Percentiles rank a stretch among this genome's conserved stretches.
phyloP scores from a whole-genome alignment of 2,888 invertebrate genomes.

The Matsumyia berberina region DNA sequence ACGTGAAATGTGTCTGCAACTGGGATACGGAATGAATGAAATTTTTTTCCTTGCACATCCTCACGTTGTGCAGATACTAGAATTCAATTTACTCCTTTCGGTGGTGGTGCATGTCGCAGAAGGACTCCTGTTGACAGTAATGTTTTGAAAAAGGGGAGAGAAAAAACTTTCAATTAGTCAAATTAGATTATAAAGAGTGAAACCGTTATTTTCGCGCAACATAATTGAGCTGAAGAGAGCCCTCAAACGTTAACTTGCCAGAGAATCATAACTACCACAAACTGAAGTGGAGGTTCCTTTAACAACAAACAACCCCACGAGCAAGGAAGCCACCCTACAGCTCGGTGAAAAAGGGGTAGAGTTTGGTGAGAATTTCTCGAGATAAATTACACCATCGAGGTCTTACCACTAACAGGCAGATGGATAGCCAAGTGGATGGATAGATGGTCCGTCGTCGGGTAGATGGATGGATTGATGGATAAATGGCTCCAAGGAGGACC shows the following conservation, averaged over 20 bases:
- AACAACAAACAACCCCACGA: constrained; percentile 15
- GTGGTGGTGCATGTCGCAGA: constrained; percentile 3
- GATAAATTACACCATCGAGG: constrained; percentile 61
- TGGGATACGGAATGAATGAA: constrained; percentile 32
- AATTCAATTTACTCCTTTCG: constrained; percentile 55
- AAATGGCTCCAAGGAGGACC: constrained; percentile 33
- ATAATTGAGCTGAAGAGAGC: constrained; percentile 8
- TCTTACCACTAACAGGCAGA: constrained; percentile 54
- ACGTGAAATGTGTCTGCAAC: constrained; percentile 59
- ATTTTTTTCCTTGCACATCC: not conserved
- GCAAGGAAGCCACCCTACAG: too few relatives aligned
- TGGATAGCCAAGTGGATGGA: constrained; percentile 50
- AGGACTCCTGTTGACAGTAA: not conserved
- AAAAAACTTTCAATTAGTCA: constrained; percentile 29
- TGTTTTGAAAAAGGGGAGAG: not conserved
- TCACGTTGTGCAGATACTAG: constrained; percentile 12
- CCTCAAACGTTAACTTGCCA: not conserved
- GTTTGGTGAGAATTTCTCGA: constrained; percentile 36
- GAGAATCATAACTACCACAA: constrained; percentile 34
- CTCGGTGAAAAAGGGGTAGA: not conserved
- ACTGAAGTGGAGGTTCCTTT: constrained; percentile 13
- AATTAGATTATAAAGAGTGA: constrained; percentile 30
- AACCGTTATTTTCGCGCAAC: constrained; percentile 18
- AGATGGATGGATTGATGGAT: constrained; percentile 47
- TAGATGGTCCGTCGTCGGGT: constrained; percentile 37